A percentile compares a stretch with the other conserved stretches of the same genome.
phyloP scores from a whole-genome alignment of 2,888 invertebrate species.

The Himalopsyche tibetana region DNA sequence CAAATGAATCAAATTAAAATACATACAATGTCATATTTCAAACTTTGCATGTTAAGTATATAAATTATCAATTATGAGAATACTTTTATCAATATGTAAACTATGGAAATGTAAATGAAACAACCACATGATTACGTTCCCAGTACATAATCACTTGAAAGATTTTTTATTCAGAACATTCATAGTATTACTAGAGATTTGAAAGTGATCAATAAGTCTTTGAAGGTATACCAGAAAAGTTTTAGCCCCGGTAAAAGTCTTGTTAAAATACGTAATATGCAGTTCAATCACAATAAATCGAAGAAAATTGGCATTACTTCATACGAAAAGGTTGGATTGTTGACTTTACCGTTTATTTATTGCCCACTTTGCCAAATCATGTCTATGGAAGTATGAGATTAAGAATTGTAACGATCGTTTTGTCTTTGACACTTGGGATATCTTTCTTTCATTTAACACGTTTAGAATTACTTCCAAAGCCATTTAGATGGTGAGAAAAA shows the following conservation, averaged over 20 bases:
- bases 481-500: background rate
- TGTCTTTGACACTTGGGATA: slow-evolving; percentile 44
- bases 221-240: too few relatives aligned
- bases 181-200: too few relatives aligned
- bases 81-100: too few relatives aligned
- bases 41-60: too few relatives aligned
- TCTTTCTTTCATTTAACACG: slow-evolving; percentile 28
- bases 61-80: too few relatives aligned
- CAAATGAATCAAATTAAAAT: too few relatives aligned
- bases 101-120: too few relatives aligned
- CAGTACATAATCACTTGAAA: too few relatives aligned
- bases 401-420: slow-evolving; percentile 53
- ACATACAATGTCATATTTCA: too few relatives aligned
- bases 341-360: slow-evolving; percentile 64
- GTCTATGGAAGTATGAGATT: slow-evolving; percentile 62
- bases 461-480: slow-evolving; percentile 49
- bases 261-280: slow-evolving; percentile 41
- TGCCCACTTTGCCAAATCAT: slow-evolving; percentile 65
- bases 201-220: too few relatives aligned
- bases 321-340: slow-evolving; percentile 63
- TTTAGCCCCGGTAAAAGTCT: background rate
- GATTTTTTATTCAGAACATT: too few relatives aligned
- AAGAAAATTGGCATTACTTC: slow-evolving; percentile 59
- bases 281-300: slow-evolving; percentile 52
- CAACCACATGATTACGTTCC: too few relatives aligned